These are phyloP conservation scores for Calidris pygmaea DNA, from an alignment of 2,113 vertebrate genomes.

Conservation along the genomic window DNA sequence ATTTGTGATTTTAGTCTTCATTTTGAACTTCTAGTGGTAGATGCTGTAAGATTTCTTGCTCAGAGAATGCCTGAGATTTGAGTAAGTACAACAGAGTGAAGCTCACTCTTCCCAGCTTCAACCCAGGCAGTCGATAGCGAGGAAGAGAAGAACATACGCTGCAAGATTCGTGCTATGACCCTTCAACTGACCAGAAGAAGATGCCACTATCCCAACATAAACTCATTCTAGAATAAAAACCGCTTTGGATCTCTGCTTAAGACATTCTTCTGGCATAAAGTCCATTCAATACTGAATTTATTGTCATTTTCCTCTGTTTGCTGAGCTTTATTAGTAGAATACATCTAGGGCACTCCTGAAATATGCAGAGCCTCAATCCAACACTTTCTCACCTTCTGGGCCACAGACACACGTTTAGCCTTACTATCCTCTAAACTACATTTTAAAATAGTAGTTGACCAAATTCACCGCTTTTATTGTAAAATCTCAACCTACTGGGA, in stretches of 20 bases:
- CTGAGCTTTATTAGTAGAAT: not conserved
- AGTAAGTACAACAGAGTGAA: accelerated
- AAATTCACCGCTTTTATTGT: not conserved
- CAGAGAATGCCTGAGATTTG: not conserved
- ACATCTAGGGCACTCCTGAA: not conserved
- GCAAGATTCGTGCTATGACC: too few species aligned
- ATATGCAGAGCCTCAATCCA: not conserved
- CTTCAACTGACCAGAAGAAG: not conserved
- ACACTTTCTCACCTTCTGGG: not conserved
- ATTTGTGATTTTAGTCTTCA: not conserved
- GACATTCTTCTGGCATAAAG: not conserved
- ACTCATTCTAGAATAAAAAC: not conserved
- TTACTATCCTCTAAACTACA: not conserved
- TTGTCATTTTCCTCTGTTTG: not conserved
- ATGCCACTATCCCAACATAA: not conserved
- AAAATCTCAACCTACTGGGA: not conserved
- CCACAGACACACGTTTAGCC: accelerated
- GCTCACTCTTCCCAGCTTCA: not conserved
- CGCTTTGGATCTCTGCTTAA: not conserved
- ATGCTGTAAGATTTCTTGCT: not conserved
- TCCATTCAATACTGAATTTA: not conserved
- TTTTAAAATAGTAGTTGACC: not conserved
- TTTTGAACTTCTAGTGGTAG: not conserved
- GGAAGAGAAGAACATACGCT: not conserved
- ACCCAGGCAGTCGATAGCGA: not conserved